These are phyloP conservation scores for Natator depressus DNA, from an alignment of 2,113 vertebrate genomes.

Conservation along the genomic window DNA sequence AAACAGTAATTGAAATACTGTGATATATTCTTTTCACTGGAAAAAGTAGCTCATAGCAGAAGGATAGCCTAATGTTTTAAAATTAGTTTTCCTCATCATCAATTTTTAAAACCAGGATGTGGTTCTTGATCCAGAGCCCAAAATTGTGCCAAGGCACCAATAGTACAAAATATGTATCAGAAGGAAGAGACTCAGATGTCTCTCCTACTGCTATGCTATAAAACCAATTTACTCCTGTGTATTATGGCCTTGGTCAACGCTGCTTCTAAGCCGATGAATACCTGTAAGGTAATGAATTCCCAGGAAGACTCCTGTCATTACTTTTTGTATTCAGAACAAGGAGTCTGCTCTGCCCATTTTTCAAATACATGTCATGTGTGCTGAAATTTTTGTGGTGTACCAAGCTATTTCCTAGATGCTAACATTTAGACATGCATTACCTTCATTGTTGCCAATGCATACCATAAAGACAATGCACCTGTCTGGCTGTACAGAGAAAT, in stretches of 20 bases:
- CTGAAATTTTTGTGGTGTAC: slow-evolving; percentile 4
- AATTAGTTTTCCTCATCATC: slow-evolving; percentile 65
- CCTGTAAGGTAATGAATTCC: slow-evolving; percentile 21
- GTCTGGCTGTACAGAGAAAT: slow-evolving; percentile 43
- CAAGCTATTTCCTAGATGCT: neutral
- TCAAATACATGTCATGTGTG: neutral
- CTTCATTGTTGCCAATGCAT: neutral
- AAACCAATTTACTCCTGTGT: neutral
- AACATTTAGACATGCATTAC: neutral
- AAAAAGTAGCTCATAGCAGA: slow-evolving; percentile 60
- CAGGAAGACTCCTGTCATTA: neutral
- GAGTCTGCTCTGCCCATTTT: neutral
- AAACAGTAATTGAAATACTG: slow-evolving; percentile 69
- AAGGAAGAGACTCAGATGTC: slow-evolving; percentile 19
- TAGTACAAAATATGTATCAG: slow-evolving; percentile 44
- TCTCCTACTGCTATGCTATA: slow-evolving; percentile 22
- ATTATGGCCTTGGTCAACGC: neutral
- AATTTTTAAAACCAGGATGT: slow-evolving; percentile 62
- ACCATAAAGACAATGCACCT: slow-evolving; percentile 37
- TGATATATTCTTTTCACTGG: neutral
- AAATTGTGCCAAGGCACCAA: slow-evolving; percentile 31
- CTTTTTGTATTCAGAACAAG: neutral
- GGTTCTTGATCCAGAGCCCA: slow-evolving; percentile 46
- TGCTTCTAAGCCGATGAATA: slow-evolving; percentile 42
- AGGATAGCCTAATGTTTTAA: slow-evolving; percentile 58